Base-by-base conservation (phyloP, 2,888 invertebrate genomes). In the Euclidia mi region DNA sequence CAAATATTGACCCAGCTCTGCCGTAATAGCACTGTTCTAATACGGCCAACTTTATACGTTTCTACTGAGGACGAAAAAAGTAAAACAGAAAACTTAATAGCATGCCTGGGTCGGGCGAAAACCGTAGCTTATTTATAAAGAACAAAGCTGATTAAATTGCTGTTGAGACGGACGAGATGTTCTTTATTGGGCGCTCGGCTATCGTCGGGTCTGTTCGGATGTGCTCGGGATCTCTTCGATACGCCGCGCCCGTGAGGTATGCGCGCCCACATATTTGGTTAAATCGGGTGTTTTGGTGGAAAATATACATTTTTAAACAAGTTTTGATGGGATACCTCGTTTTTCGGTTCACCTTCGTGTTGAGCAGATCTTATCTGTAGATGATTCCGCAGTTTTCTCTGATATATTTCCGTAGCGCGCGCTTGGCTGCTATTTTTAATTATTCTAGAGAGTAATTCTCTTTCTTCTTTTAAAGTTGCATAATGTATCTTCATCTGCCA, bases 91-190 rank as follows among this genome's bases (percentile, higher is more conserved):
- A 69, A 56, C 79, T 72, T 78, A 79, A 76, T 78, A 77, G 75
- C 74, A 62, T 71, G 73, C 68, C 75, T 68, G 72, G 76, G 73
- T 79, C 67, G 71, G 67, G 79, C 64, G 74, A 79, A 78, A 73
- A 74, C 76, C 73, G 73, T 65, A 76, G 79, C 79, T 84, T 85
- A 85, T 84, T 85, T 87, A 82, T 80, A 79, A 84, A 81, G 84
- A 84, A 87, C 85, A 86, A 84, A 85, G 85, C 84, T 85, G 88
- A 87, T 88, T 87, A 88, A 88, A 87, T 86, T 85, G 81, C 81
- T 84, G 82, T 85, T 81, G 82, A 80, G 81, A 78, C 76, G 66
- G 76, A 72, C 75, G 76, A 71, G 81, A 80, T 79, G 77, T 70
- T 79, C 79, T 81, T 81, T 83, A 84, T 82, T 81, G 81, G 63